Evolutionary conservation across 2,113 vertebrate genomes (phyloP), one percentile per base, ranked within the genome.

Genomic region (Pluvianellus socialis): DNA sequence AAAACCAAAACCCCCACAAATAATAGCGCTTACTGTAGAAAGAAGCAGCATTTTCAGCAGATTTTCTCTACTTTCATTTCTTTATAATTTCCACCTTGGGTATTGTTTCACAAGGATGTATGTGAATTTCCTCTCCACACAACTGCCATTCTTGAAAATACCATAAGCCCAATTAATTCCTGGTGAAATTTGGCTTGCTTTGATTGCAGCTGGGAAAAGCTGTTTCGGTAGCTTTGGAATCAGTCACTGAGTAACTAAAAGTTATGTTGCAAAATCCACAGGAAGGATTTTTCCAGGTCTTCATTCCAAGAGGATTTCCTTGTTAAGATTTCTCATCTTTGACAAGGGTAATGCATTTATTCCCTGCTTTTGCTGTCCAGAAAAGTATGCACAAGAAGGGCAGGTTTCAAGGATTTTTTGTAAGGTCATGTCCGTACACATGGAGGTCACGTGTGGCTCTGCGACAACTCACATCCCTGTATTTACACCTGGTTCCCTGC

Each of bases 261-360:
- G 76, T 40, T 80, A 38, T 28, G 17, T 10, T 73, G 33, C 49
- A 53, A 94, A 94, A 92, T 91, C 76, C 62, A 70, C 86, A 76
- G 73, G 58, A 94, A 89, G 32, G 55, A 73, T 81, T 91, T 91
- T 95, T 89, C 47, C 45, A 73, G 70, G 58, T 76, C 79, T 92
- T 86, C 22, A 11, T 27, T 96, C 44, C 80, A 92, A 91, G 38
- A 90, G 59, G 56, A 91, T 94, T 94, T 96, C 77, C 93, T 93
- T 33, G 0, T 44, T 91, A 65, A 90, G 66, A 61, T 82, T 92
- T 91, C 72, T 94, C 55, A 18, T 71, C 44, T 88, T 90, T 59
- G 32, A 79, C 38, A 52, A 56, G 24, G 13, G 23, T 56, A 68
- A 50, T 63, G 5, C 22, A 42, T 76, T 92, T 79, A 66, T 66